Evolutionary conservation across 2,797 vertebrate species (phyloP).

Genomic region (Valencia hispanica): DNA sequence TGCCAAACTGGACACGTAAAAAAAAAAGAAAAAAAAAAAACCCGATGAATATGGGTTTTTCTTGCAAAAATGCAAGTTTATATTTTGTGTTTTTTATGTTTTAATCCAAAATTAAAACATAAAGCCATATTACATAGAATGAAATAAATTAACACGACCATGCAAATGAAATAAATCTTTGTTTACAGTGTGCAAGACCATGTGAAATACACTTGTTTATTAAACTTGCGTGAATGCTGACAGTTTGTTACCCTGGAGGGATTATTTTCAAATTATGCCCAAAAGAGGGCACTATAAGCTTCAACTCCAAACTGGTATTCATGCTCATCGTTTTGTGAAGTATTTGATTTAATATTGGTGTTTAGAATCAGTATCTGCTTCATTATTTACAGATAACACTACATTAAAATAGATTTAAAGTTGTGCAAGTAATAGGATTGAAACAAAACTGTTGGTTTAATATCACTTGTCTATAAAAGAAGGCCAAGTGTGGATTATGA

Average conservation of each 20-base stretch:
- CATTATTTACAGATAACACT: background rate
- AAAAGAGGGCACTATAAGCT: constrained; percentile 52
- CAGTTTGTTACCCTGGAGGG: background rate
- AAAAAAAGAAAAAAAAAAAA: too few species aligned
- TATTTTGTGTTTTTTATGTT: too few species aligned
- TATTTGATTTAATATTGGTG: background rate
- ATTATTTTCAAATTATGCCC: background rate
- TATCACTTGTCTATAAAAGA: background rate
- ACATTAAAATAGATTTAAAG: background rate
- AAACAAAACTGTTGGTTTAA: background rate
- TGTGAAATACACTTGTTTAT: background rate
- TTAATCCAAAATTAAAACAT: too few species aligned
- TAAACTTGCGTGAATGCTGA: background rate
- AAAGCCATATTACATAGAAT: too few species aligned
- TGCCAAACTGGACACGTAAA: too few species aligned
- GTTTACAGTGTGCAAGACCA: background rate
- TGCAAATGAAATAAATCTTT: background rate
- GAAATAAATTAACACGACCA: too few species aligned
- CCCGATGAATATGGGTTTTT: too few species aligned
- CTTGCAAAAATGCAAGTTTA: too few species aligned
- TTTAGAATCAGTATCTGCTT: too few species aligned
- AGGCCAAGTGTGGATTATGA: background rate
- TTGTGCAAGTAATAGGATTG: background rate
- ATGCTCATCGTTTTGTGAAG: background rate
- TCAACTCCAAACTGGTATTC: constrained; percentile 9